Conservation (phyloP, 1,140 invertebrate species). For the Drosophila aff. region DNA sequence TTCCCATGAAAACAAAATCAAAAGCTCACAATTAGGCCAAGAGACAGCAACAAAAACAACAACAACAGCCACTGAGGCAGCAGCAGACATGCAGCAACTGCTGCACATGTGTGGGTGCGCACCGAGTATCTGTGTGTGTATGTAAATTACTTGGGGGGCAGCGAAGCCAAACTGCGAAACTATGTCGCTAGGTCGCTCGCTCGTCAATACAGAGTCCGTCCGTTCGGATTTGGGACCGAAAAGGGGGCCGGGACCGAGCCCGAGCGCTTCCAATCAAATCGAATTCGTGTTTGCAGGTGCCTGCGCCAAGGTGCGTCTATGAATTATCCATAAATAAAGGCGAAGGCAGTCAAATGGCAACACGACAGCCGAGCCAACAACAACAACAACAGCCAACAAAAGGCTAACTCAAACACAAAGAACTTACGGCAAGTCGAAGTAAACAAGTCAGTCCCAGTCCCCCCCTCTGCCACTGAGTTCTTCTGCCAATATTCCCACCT, state of each 20-base stretch:
- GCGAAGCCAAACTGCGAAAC: conserved; percentile 64
- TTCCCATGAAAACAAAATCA: conserved; percentile 76
- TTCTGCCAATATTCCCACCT: conserved; percentile 4
- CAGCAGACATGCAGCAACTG: conserved; percentile 40
- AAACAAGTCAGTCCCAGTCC: conserved; percentile 35
- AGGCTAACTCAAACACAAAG: conserved; percentile 48
- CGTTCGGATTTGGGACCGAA: conserved; percentile 3
- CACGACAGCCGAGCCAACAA: conserved; percentile 14
- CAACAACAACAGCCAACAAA: conserved; percentile 19
- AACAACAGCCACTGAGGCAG: conserved; percentile 1
- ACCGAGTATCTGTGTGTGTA: conserved; percentile 33
- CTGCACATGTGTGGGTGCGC: conserved; percentile 29
- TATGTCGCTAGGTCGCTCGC: conserved; percentile 79
- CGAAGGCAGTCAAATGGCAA: conserved; percentile 65
- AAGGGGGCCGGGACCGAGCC: neutral
- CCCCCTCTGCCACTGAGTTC: neutral
- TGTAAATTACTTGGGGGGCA: conserved; percentile 75
- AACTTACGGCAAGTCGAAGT: conserved; percentile 57
- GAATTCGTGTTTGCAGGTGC: conserved; percentile 60
- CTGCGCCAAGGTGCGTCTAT: conserved; percentile 70
- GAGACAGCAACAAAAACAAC: conserved; percentile 34
- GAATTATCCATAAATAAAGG: conserved; percentile 71
- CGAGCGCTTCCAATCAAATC: conserved; percentile 51
- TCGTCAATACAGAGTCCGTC: conserved; percentile 31
- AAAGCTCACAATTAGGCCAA: conserved; percentile 81